phyloP scores from a whole-genome alignment of 2,888 invertebrate genomes.

The Xestoiulus laeticollis region DNA sequence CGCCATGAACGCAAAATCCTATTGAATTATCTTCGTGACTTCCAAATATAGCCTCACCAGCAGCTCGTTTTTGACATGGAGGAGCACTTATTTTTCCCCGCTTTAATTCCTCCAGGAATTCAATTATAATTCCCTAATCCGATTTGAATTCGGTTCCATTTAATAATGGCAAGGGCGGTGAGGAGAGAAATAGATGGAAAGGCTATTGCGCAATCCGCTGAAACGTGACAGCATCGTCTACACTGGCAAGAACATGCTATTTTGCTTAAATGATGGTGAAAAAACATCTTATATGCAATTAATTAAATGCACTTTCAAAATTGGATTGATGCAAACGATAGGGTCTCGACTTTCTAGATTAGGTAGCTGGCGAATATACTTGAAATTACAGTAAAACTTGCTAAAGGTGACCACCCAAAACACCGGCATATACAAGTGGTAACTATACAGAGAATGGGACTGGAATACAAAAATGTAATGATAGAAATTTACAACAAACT shows the following conservation, averaged over 20 bases:
- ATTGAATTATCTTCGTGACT: conserved; percentile 8
- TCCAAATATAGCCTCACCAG: neutral
- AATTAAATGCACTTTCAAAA: neutral
- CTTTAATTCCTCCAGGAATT: conserved; percentile 1
- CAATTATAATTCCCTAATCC: conserved; percentile 6
- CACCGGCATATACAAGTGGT: no score
- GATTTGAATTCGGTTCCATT: conserved; percentile 17
- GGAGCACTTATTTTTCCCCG: conserved; percentile 2
- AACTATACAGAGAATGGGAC: no score
- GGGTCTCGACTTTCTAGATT: neutral
- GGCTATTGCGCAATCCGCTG: neutral
- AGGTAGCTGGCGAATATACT: no score
- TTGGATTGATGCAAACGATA: neutral
- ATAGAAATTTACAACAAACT: no score
- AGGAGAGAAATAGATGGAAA: no score
- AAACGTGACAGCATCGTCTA: neutral
- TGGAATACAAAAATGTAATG: no score
- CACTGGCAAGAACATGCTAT: neutral
- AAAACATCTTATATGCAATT: neutral
- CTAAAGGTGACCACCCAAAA: no score
- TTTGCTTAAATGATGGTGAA: neutral
- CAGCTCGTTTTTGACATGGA: neutral
- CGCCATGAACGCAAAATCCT: neutral
- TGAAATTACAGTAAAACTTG: no score
- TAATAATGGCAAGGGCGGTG: neutral